These are phyloP conservation scores for Polypedilum pembai DNA, from an alignment of 1,140 invertebrate genomes.

Conservation along the genomic window DNA sequence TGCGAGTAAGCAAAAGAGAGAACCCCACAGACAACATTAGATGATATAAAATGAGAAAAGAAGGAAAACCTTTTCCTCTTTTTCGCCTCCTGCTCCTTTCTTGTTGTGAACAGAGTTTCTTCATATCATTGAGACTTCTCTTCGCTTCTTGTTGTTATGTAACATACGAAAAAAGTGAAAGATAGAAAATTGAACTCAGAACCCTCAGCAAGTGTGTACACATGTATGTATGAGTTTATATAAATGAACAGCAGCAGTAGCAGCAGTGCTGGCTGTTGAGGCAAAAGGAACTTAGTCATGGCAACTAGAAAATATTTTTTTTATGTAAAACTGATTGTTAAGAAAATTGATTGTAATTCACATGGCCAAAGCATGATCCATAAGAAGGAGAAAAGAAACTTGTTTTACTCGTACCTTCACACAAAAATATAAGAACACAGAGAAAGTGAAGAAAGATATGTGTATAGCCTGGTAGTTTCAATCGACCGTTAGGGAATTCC, in stretches of 20 bases:
- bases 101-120: not conserved
- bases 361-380: too few species aligned
- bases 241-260: not conserved
- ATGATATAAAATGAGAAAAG: not conserved
- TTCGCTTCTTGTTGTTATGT: slow-evolving; percentile 18
- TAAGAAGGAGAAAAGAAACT: too few species aligned
- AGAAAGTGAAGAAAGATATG: too few species aligned
- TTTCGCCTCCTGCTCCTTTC: not conserved
- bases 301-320: not conserved
- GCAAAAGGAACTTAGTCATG: not conserved
- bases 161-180: not conserved
- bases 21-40: slow-evolving; percentile 1
- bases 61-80: not conserved
- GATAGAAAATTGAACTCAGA: slow-evolving; percentile 9
- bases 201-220: not conserved
- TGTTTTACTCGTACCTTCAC: too few species aligned
- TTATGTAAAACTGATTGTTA: too few species aligned
- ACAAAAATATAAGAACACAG: too few species aligned
- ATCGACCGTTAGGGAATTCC: too few species aligned
- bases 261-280: not conserved
- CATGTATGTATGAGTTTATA: not conserved
- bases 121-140: not conserved
- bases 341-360: too few species aligned
- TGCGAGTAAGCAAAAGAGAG: too few species aligned
- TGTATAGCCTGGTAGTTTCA: too few species aligned